Percentiles rank a stretch among this genome's conserved stretches.
phyloP scores from a whole-genome alignment of 2,888 invertebrate species.

The Horisme vitalbata region DNA sequence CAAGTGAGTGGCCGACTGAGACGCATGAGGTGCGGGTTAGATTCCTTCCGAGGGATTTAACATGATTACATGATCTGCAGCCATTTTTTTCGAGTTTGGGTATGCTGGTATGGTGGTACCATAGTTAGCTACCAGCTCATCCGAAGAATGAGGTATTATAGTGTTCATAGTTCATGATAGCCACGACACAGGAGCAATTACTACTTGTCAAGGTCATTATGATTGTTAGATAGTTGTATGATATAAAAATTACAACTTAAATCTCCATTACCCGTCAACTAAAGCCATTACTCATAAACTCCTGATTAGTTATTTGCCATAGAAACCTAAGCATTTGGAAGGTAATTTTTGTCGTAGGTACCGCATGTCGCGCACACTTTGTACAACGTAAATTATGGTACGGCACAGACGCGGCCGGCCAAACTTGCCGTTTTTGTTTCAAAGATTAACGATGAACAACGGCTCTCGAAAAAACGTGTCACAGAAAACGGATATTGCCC shows the following conservation, averaged over 20 bases:
- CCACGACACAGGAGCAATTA: too few species aligned
- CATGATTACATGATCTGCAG: too few species aligned
- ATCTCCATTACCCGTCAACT: conserved; percentile 7
- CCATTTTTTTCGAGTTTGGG: too few species aligned
- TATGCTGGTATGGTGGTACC: too few species aligned
- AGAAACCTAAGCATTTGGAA: conserved; percentile 35
- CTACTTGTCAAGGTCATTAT: too few species aligned
- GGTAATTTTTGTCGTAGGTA: conserved; percentile 52
- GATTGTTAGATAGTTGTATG: too few species aligned
- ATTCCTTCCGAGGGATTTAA: too few species aligned
- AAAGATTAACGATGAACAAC: conserved; percentile 80
- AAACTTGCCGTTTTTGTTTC: conserved; percentile 79
- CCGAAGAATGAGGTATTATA: too few species aligned
- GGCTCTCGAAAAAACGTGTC: conserved; percentile 76
- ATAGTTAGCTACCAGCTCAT: too few species aligned
- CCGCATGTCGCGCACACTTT: conserved; percentile 72
- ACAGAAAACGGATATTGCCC: conserved; percentile 74
- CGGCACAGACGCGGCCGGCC: conserved; percentile 61
- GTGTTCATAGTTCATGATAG: too few species aligned
- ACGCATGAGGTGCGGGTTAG: too few species aligned
- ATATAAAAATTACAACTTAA: neutral
- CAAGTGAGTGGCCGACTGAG: too few species aligned
- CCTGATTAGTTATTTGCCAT: conserved; percentile 19
- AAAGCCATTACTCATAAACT: conserved; percentile 18
- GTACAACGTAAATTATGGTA: conserved; percentile 69